phyloP scores from a whole-genome alignment of 2,113 vertebrate species.

The Callorhinus ursinus region DNA sequence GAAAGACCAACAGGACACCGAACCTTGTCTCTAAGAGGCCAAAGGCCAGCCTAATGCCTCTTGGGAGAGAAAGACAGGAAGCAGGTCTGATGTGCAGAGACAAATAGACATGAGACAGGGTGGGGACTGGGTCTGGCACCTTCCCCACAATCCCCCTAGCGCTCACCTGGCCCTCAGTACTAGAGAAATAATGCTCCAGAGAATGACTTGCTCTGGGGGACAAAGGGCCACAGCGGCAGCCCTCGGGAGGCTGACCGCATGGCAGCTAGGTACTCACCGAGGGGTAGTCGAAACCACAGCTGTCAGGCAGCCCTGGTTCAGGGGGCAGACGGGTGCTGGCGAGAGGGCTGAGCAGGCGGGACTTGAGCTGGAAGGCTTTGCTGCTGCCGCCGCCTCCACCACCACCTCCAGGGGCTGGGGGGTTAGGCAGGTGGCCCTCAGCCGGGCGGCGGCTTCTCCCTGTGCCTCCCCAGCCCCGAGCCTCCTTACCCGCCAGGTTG shows the following conservation, averaged over 20 bases:
- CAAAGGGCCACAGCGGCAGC: neutral
- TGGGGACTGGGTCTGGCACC: rapidly evolving
- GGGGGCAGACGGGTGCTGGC: slow-evolving; percentile 84
- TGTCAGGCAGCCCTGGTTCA: slow-evolving; percentile 85
- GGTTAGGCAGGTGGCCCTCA: slow-evolving; percentile 36
- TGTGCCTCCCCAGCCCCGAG: slow-evolving; percentile 63
- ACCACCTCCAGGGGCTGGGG: slow-evolving; percentile 9
- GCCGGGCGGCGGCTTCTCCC: slow-evolving; percentile 55
- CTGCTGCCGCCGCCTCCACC: slow-evolving; percentile 61
- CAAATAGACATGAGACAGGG: neutral
- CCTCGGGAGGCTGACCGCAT: neutral
- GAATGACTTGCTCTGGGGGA: neutral
- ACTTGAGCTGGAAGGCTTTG: slow-evolving; percentile 89
- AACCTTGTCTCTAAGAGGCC: neutral
- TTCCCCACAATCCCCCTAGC: neutral
- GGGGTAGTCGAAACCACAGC: slow-evolving; percentile 84
- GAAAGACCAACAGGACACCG: neutral
- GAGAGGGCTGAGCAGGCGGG: slow-evolving; percentile 81
- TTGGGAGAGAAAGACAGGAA: neutral
- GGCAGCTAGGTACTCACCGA: slow-evolving; percentile 68
- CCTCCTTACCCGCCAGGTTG: slow-evolving; percentile 81
- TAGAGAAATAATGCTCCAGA: neutral
- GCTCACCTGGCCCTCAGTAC: neutral
- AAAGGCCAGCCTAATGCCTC: neutral
- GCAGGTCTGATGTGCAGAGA: neutral